A percentile compares a stretch with the other conserved stretches of the same genome.
Conservation (phyloP, 1,140 invertebrate species). For the Helicoverpa armigera region DNA sequence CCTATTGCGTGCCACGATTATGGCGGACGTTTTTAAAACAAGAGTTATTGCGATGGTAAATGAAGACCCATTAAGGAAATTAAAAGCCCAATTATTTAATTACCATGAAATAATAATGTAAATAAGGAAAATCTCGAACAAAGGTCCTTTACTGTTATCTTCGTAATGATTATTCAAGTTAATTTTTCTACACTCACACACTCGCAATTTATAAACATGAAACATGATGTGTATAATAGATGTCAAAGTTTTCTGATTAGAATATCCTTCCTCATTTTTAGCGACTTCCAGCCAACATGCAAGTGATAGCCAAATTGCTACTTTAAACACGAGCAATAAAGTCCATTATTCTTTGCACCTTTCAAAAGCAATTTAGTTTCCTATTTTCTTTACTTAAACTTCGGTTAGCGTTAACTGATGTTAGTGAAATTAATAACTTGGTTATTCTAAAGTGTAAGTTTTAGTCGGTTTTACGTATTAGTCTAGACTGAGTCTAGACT, state of each 20-base stretch:
- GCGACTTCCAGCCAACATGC: no score
- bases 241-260: no score
- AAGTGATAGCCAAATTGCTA: not conserved
- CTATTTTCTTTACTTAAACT: slow-evolving; percentile 8
- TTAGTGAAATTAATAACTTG: slow-evolving; percentile 18
- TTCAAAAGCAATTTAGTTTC: not conserved
- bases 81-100: no score
- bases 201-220: no score
- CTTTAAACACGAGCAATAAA: not conserved
- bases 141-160: no score
- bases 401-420: slow-evolving; percentile 4
- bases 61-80: no score
- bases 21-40: not conserved
- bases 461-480: slow-evolving; percentile 1
- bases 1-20: not conserved
- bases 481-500: not conserved
- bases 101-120: no score
- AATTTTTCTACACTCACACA: no score
- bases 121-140: no score
- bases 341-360: not conserved
- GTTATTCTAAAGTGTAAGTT: not conserved
- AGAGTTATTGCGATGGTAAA: not conserved
- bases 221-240: no score
- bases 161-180: no score
- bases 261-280: no score